These are phyloP conservation scores for Momotus momota DNA, from an alignment of 2,797 vertebrate species.

Conservation along the genomic window DNA sequence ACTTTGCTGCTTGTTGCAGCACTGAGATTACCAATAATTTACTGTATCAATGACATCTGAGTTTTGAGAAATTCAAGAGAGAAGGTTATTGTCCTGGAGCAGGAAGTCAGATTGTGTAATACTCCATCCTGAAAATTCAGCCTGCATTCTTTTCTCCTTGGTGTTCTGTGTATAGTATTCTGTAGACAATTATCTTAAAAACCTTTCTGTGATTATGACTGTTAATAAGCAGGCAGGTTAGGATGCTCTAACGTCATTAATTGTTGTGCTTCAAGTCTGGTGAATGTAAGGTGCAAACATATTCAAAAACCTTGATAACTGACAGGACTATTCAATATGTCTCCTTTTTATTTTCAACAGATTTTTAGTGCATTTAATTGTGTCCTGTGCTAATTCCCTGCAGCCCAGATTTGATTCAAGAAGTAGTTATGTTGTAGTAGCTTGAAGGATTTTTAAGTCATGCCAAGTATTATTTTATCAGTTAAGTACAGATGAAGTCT, in stretches of 20 bases:
- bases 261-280: neutral
- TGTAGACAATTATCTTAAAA: neutral
- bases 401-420: neutral
- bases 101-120: neutral
- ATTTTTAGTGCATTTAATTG: neutral
- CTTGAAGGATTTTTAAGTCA: neutral
- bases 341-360: neutral
- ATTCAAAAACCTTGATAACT: neutral
- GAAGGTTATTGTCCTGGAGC: neutral
- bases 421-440: neutral
- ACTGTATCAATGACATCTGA: neutral
- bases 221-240: neutral
- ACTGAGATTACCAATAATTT: neutral
- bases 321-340: neutral
- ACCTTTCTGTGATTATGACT: neutral
- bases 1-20: neutral
- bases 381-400: neutral
- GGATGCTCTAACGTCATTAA: neutral
- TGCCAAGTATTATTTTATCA: neutral
- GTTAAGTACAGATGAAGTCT: neutral
- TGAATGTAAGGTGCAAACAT: neutral
- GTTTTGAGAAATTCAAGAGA: neutral
- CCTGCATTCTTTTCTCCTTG: neutral
- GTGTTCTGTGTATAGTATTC: neutral
- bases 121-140: neutral